Base-by-base conservation (phyloP, 2,888 invertebrate species). In the Athalia circularis region DNA sequence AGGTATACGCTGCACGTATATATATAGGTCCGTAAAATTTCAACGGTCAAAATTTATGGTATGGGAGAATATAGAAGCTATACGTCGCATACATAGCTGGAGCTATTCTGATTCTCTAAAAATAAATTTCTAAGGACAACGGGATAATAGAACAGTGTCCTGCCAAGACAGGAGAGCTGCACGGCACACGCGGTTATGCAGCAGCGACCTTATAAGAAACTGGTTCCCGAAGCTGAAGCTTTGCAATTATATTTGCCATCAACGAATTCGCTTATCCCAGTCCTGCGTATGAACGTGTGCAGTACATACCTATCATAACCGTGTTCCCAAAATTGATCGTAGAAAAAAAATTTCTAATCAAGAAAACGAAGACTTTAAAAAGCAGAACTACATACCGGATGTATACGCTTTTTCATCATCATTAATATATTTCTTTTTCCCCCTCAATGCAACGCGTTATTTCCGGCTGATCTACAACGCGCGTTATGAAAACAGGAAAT, bases 61-160 rank as follows among this genome's bases (percentile, higher is more conserved):
- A 65, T 7, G 62, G n/a, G n/a, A 11, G 59, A 11, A 6, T n/a
- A n/a, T n/a, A 59, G n/a, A n/a, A 59, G n/a, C 72, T 59, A 72
- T 72, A 57, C 52, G 59, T 47, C 7, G 8, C 57, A 11, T 45
- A 59, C 61, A 64, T 29, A 65, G 75, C 65, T 67, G 79, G 76
- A 65, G 75, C 79, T 76, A 79, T 80, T 77, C 78, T 67, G 67
- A 80, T 82, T 77, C 82, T 80, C 76, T 67, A 80, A 83, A 84
- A 85, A 84, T 83, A 85, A 85, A 85, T 85, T 29, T 80, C 80
- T 80, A 79, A 84, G 82, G 81, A 84, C 80, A 79, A 80, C 79
- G 77, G 81, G 81, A 82, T 83, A 85, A 84, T 86, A 85, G 84
- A 85, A 84, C 81, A 85, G 85, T 79, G 83, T 82, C 82, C 83